phyloP scores from a whole-genome alignment of 1,140 invertebrate genomes.

The Drosophila bocki region DNA sequence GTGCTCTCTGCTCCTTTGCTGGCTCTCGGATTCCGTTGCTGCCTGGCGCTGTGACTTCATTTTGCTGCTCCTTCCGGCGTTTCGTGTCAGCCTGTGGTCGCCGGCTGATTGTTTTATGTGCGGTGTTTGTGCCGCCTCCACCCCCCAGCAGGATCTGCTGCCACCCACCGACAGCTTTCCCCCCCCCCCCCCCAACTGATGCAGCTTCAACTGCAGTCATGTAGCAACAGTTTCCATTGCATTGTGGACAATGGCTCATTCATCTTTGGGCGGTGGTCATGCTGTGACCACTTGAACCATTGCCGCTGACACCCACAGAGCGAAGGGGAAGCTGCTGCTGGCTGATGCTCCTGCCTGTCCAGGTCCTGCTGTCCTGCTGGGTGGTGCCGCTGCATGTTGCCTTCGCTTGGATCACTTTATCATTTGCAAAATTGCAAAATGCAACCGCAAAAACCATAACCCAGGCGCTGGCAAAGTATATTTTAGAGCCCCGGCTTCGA shows the following conservation, averaged over 20 bases:
- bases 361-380: constrained; percentile 2
- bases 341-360: background rate
- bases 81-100: constrained; percentile 72
- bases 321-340: background rate
- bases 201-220: constrained; percentile 49
- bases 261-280: constrained; percentile 72
- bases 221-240: constrained; percentile 60
- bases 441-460: constrained; percentile 81
- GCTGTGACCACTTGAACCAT: constrained; percentile 75
- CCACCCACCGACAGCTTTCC: background rate
- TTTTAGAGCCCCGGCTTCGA: constrained; percentile 52
- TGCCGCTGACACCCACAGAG: constrained; percentile 58
- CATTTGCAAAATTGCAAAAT: constrained; percentile 83
- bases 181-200: background rate
- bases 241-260: constrained; percentile 68
- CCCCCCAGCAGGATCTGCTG: background rate
- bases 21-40: constrained; percentile 12
- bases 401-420: constrained; percentile 71
- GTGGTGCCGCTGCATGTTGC: constrained; percentile 22
- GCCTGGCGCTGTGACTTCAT: constrained; percentile 62
- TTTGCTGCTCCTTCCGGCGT: constrained; percentile 69
- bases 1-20: constrained; percentile 4
- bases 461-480: constrained; percentile 75
- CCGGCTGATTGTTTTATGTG: constrained; percentile 78
- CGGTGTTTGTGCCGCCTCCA: constrained; percentile 57